A percentile compares a stretch with the other conserved stretches of the same genome.
Conservation (phyloP, 2,113 vertebrate species). For the Gasterosteus nipponicus region DNA sequence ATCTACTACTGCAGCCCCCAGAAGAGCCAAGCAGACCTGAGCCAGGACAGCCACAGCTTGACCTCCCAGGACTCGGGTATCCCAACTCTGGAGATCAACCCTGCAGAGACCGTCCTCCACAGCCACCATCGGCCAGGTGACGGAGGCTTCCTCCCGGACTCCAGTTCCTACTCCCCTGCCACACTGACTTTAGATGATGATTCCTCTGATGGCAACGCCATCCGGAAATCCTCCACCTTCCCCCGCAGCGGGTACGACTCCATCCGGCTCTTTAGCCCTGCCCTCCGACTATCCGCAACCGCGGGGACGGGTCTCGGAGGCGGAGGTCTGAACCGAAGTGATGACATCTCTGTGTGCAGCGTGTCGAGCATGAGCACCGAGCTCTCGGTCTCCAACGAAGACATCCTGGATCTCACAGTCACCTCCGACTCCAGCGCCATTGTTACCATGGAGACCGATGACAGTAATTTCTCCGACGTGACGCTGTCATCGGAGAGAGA, state of each 20-base stretch:
- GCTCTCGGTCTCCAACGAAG: conserved; percentile 91
- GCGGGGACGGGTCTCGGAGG: conserved; percentile 9
- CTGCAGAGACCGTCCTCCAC: conserved; percentile 86
- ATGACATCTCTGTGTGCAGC: conserved; percentile 89
- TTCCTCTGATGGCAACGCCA: conserved; percentile 42
- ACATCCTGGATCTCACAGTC: conserved; percentile 90
- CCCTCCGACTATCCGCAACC: conserved; percentile 21
- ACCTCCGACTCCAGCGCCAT: conserved; percentile 93
- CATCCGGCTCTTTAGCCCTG: conserved; percentile 83
- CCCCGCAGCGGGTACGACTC: conserved; percentile 87
- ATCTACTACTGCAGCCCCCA: conserved; percentile 63
- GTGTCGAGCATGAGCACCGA: conserved; percentile 94
- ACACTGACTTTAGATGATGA: conserved; percentile 77
- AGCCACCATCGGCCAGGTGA: conserved; percentile 52
- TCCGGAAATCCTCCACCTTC: conserved; percentile 89
- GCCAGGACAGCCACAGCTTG: conserved; percentile 84
- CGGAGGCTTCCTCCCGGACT: conserved; percentile 42
- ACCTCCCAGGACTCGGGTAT: conserved; percentile 92
- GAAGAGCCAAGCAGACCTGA: conserved; percentile 48
- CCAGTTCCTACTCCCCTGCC: conserved; percentile 52
- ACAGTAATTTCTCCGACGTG: conserved; percentile 83
- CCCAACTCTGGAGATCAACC: conserved; percentile 90
- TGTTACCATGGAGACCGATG: conserved; percentile 88
- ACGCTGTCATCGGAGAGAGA: conserved; percentile 80
- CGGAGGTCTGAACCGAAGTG: conserved; percentile 82